A percentile compares a stretch with the other conserved stretches of the same genome.
These are phyloP conservation scores for Carettochelys insculpta DNA, from an alignment of 2,113 vertebrate genomes.

Conservation along the genomic window DNA sequence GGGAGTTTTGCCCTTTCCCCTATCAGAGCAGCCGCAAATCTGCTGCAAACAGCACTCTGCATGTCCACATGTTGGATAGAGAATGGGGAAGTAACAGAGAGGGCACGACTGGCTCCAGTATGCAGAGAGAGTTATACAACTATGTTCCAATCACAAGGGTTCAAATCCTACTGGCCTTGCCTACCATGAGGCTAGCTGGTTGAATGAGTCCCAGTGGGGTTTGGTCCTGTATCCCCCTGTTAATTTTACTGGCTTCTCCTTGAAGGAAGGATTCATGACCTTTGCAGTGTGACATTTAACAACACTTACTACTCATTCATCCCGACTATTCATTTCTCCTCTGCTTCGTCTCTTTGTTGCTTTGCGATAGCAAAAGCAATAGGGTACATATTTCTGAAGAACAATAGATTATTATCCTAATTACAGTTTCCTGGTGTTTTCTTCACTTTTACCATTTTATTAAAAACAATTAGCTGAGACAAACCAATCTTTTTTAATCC, in stretches of 20 bases:
- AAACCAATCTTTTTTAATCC: conserved; percentile 71
- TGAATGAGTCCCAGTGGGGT: neutral
- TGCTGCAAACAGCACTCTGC: neutral
- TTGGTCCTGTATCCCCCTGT: neutral
- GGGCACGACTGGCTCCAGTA: neutral
- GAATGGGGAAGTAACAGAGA: neutral
- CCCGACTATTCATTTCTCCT: conserved; percentile 16
- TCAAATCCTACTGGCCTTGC: neutral
- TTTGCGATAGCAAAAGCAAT: conserved; percentile 53
- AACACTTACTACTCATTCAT: conserved; percentile 28
- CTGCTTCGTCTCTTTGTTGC: conserved; percentile 57
- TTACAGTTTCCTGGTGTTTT: conserved; percentile 73
- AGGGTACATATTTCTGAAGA: conserved; percentile 59
- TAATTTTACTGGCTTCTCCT: conserved; percentile 34
- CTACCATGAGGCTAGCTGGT: neutral
- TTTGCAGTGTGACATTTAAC: conserved; percentile 46
- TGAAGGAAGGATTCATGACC: conserved; percentile 52
- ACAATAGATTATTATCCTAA: conserved; percentile 77
- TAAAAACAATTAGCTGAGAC: conserved; percentile 76
- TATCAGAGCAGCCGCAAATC: neutral
- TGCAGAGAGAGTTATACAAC: neutral
- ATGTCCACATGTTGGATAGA: neutral
- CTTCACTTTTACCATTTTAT: conserved; percentile 73
- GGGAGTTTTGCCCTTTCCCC: neutral
- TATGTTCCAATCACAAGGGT: neutral